Evolutionary conservation across 2,797 vertebrate species (phyloP), one percentile per base, ranked within the genome.

Genomic region (Caiman crocodilus): DNA sequence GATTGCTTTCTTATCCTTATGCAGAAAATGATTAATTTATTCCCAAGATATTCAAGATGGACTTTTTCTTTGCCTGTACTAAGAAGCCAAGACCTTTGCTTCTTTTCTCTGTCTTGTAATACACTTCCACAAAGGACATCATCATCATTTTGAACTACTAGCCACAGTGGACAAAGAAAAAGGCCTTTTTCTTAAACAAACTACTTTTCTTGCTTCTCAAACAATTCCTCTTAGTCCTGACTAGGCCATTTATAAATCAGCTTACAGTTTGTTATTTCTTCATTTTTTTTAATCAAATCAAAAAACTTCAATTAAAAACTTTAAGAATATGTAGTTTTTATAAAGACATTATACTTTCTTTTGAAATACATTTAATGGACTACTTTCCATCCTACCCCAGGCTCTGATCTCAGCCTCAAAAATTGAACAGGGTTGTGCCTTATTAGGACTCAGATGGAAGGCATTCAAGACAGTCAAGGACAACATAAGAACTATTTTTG

Each of bases 161-260:
- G n/a, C 28, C 18, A 50, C 18, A 78, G 42, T 69, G 75, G 64
- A 30, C 25, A 30, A 26, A 55, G 42, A 32, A 28, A 73, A 20
- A 61, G 17, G 7, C 42, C 12, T 90, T 32, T 28, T 14, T 55
- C 89, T 84, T 77, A 56, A 80, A 9, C 78, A 50, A 10, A 15
- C 10, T 11, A 0, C 0, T 16, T 35, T 67, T 55, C 61, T 21
- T 56, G 32, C 74, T 73, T 42, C 30, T 21, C 23, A n/a, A 0
- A 0, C 30, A 5, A 71, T 32, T 60, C 5, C 14, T 15, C 50
- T 63, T 79, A 13, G n/a, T 50, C 64, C 64, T 79, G 25, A 25
- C 60, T 64, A 32, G 58, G 21, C 50, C 7, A 32, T 61, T 61
- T 16, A n/a, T 32, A 61, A 16, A 25, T 35, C n/a, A 42, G 58